Conservation (phyloP, 2,113 vertebrate species). For the Propithecus coquereli region DNA sequence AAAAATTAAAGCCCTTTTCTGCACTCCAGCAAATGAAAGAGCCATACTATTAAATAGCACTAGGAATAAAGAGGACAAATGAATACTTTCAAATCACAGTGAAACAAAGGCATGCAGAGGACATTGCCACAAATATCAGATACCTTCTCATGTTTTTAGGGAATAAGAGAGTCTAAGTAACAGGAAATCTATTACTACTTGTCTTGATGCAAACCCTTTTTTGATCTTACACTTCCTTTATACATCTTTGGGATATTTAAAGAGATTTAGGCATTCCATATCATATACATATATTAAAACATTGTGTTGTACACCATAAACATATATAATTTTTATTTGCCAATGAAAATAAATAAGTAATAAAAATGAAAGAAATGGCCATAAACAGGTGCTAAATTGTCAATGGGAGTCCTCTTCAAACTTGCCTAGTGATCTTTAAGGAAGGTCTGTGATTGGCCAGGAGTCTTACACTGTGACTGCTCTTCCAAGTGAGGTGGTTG, state of each 20-base stretch:
- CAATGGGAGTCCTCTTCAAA: background rate
- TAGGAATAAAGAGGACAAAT: background rate
- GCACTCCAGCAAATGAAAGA: slow-evolving; percentile 22
- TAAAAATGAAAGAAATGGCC: background rate
- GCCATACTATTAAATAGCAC: background rate
- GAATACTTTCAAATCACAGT: background rate
- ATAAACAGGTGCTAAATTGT: background rate
- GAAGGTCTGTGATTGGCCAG: background rate
- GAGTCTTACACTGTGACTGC: too few relatives aligned
- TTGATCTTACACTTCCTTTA: background rate
- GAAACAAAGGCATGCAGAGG: background rate
- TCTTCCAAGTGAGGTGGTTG: background rate
- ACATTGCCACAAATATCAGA: background rate
- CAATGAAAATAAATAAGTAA: background rate
- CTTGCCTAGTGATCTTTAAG: background rate
- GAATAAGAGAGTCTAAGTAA: background rate
- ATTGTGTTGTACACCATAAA: too few relatives aligned
- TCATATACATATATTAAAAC: background rate
- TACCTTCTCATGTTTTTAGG: background rate
- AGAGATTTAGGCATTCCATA: background rate
- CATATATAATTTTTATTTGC: background rate
- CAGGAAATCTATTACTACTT: background rate
- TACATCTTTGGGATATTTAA: background rate
- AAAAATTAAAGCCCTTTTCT: background rate
- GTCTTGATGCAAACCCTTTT: background rate